Evolutionary conservation across 2,888 invertebrate genomes (phyloP), one percentile per base, ranked within the genome.

Genomic region (Xestia c-nigrum): DNA sequence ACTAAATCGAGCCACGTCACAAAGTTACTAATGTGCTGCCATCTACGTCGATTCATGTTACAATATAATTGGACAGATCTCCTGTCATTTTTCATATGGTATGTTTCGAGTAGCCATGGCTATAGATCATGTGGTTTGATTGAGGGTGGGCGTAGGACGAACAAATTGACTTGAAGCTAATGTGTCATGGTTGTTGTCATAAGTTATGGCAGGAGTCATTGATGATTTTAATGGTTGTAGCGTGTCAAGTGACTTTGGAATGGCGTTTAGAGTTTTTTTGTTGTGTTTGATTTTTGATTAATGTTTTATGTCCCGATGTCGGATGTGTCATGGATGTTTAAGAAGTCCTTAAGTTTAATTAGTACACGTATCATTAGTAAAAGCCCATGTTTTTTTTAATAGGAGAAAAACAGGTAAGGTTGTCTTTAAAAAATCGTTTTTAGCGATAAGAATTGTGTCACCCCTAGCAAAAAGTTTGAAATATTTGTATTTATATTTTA

Each of bases 1-100:
- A 73, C 77, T 79, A 84, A 83, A 84, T 78, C 78, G 74, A 57
- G 65, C 72, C 82, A 85, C 83, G 83, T 74, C 77, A 68, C 76
- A 77, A 77, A 87, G 86, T 90, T 86, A 90, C 91, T 90, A 90
- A 94, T 90, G 87, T 83, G 81, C 81, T 57, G 80, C 85, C 90
- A 92, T 92, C 91, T 88, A 87, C 85, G 84, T 79, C 83, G 92
- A 90, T 87, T 96, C 93, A 74, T 74, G 92, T 96, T 94, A 89
- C 96, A 86, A 94, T 95, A 94, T 96, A 96, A 96, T 96, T 96
- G 95, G 94, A 88, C 88, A 88, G 89, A 89, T 92, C 90, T 89
- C 85, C 89, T 90, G 92, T 90, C 88, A 94, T 95, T 93, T 94
- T 94, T 94, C 93, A 93, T 86, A 84, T 83, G 88, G 88, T 80